Evolutionary conservation across 2,113 vertebrate species (phyloP).

Genomic region (Tragelaphus scriptus): DNA sequence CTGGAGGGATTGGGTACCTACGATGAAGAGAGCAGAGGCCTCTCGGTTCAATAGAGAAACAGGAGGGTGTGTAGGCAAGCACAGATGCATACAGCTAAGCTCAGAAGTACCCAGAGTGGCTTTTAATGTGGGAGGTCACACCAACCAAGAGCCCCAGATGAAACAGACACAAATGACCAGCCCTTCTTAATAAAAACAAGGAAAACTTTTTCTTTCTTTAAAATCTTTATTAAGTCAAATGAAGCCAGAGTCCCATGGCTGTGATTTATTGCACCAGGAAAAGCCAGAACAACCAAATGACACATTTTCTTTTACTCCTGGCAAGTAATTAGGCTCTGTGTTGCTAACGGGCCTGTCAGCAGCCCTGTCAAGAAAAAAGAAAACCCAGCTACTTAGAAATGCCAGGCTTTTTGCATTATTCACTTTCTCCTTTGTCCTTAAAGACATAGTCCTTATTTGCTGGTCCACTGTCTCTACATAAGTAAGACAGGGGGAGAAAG

Average conservation of each 20-base stretch:
- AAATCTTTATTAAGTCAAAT: slow-evolving; percentile 61
- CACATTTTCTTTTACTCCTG: slow-evolving; percentile 76
- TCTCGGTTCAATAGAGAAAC: background rate
- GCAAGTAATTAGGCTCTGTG: slow-evolving; percentile 80
- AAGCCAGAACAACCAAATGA: slow-evolving; percentile 70
- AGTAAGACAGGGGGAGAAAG: background rate
- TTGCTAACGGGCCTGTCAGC: slow-evolving; percentile 79
- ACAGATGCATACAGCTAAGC: no score
- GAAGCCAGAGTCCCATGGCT: slow-evolving; percentile 11
- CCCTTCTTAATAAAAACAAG: slow-evolving; percentile 13
- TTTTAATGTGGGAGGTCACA: background rate
- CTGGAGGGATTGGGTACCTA: background rate
- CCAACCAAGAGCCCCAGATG: background rate
- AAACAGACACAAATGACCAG: background rate
- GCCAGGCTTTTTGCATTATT: slow-evolving; percentile 66
- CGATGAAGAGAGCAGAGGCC: background rate
- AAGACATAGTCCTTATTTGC: background rate
- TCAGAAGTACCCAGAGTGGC: background rate
- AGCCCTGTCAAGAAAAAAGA: slow-evolving; percentile 72
- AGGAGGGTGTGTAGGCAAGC: background rate
- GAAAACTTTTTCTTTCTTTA: slow-evolving; percentile 14
- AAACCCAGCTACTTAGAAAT: slow-evolving; percentile 62
- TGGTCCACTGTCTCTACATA: background rate
- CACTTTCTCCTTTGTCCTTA: slow-evolving; percentile 53
- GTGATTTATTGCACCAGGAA: slow-evolving; percentile 78